Evolutionary conservation across 1,140 invertebrate genomes (phyloP).

Genomic region (Anastatus disparis): DNA sequence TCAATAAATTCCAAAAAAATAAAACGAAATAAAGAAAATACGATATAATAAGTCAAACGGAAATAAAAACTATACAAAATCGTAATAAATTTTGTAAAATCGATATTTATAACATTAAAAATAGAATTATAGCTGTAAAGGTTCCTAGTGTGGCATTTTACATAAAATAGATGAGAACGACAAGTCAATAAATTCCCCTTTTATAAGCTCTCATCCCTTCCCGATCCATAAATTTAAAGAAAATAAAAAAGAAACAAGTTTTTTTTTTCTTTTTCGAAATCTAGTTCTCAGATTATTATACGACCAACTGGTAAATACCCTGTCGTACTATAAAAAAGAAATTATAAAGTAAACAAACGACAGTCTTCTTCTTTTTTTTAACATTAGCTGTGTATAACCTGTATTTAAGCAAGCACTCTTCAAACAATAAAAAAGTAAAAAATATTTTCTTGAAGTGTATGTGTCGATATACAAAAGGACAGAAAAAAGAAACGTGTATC

Average conservation of each 20-base stretch:
- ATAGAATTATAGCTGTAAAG: slow-evolving; percentile 20
- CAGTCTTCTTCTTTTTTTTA: background rate
- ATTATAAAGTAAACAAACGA: slow-evolving; percentile 15
- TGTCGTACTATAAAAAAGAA: background rate
- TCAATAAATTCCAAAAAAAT: slow-evolving; percentile 19
- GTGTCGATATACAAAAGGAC: no score
- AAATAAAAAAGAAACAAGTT: no score
- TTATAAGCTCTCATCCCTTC: background rate
- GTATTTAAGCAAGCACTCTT: no score
- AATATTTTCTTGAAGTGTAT: no score
- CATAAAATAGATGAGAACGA: slow-evolving; percentile 31
- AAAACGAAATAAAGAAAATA: no score
- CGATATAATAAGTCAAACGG: no score
- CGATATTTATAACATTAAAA: no score
- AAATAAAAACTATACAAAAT: background rate
- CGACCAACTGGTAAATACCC: background rate
- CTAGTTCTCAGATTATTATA: background rate
- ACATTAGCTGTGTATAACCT: no score
- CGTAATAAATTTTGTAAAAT: slow-evolving; percentile 25
- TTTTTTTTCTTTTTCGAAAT: no score
- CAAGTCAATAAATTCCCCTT: slow-evolving; percentile 29
- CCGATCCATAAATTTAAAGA: slow-evolving; percentile 24
- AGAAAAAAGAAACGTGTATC: no score
- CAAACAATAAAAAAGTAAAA: no score
- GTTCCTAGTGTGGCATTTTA: background rate